phyloP scores from a whole-genome alignment of 2,888 invertebrate genomes.

The Neria commutata region DNA sequence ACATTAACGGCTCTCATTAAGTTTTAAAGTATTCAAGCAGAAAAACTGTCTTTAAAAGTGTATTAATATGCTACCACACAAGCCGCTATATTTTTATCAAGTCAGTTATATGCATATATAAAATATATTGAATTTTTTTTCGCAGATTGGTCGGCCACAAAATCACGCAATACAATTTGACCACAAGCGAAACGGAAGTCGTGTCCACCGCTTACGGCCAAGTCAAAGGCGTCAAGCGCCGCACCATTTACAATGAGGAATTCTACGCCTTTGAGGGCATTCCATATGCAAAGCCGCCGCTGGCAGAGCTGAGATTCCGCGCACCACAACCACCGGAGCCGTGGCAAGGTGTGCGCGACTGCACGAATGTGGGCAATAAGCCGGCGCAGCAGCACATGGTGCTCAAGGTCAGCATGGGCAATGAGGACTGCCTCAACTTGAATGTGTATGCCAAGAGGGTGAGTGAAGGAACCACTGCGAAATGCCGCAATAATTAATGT shows the following conservation, averaged over 20 bases:
- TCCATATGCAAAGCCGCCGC: slow-evolving; percentile 58
- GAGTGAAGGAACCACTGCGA: slow-evolving; percentile 9
- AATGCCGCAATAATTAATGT: neutral
- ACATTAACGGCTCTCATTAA: too few species aligned
- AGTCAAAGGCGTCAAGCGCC: slow-evolving; percentile 47
- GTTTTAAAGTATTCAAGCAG: too few species aligned
- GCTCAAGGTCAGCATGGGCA: slow-evolving; percentile 53
- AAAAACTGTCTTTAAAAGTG: too few species aligned
- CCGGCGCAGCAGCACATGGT: slow-evolving; percentile 55
- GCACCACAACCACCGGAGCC: slow-evolving; percentile 60
- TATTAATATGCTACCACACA: too few species aligned
- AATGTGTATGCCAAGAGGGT: slow-evolving; percentile 60
- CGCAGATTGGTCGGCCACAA: slow-evolving; percentile 44
- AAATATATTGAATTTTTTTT: neutral
- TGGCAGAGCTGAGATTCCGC: slow-evolving; percentile 54
- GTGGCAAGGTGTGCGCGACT: slow-evolving; percentile 62
- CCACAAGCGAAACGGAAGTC: slow-evolving; percentile 45
- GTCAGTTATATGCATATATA: too few species aligned
- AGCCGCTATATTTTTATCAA: too few species aligned
- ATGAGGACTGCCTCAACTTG: slow-evolving; percentile 65
- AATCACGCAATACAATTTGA: slow-evolving; percentile 43
- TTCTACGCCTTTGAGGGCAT: slow-evolving; percentile 57
- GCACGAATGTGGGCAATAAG: slow-evolving; percentile 49
- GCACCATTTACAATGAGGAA: slow-evolving; percentile 41
- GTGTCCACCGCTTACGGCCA: slow-evolving; percentile 47